phyloP scores from a whole-genome alignment of 2,113 vertebrate species.

The Triplophysa rosa region DNA sequence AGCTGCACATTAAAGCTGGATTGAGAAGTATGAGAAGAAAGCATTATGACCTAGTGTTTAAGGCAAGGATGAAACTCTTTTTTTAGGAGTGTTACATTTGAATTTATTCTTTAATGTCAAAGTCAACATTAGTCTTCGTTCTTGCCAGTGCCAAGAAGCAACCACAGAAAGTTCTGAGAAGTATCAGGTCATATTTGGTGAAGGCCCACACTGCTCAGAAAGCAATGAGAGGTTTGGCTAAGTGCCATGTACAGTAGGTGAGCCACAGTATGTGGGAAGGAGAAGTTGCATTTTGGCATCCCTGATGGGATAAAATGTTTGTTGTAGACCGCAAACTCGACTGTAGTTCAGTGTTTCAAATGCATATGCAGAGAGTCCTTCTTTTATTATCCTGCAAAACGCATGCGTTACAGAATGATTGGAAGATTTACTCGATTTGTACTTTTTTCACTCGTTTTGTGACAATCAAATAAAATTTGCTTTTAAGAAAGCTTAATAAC shows the following conservation, averaged over 20 bases:
- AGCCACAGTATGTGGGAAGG: slow-evolving; percentile 38
- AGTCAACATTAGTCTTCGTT: slow-evolving; percentile 1
- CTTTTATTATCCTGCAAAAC: neutral
- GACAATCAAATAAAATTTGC: neutral
- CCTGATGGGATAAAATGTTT: slow-evolving; percentile 47
- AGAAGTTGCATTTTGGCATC: slow-evolving; percentile 22
- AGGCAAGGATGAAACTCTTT: neutral
- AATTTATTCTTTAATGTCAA: neutral
- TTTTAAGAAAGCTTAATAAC: neutral
- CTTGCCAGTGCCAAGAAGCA: slow-evolving; percentile 8
- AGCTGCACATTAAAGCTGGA: neutral
- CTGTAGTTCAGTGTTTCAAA: slow-evolving; percentile 19
- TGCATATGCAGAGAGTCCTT: slow-evolving; percentile 8
- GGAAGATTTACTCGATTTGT: too few species aligned
- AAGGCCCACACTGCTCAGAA: slow-evolving; percentile 10
- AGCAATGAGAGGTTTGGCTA: slow-evolving; percentile 37
- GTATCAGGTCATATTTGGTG: slow-evolving; percentile 43
- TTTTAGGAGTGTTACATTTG: neutral
- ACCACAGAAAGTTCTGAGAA: slow-evolving; percentile 18
- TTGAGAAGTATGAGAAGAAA: neutral
- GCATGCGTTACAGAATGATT: neutral
- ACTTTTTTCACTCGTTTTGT: too few species aligned
- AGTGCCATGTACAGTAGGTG: slow-evolving; percentile 37
- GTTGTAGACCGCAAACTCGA: slow-evolving; percentile 49
- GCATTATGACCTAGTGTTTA: too few species aligned